phyloP scores from a whole-genome alignment of 2,113 vertebrate genomes.

The Hystrix cristata region DNA sequence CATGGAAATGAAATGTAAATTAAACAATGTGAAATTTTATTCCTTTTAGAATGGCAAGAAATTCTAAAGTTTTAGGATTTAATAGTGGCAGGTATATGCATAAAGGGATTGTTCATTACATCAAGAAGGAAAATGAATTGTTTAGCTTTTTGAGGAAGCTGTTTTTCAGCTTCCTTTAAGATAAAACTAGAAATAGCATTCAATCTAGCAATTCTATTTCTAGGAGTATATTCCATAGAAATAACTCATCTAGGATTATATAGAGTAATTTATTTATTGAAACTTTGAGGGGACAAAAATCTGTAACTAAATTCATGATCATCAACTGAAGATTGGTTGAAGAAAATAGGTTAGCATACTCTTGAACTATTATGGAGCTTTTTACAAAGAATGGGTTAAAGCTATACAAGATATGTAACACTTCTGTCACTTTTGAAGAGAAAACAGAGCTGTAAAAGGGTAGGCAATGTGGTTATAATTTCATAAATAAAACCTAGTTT shows the following conservation, averaged over 20 bases:
- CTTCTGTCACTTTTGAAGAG: neutral
- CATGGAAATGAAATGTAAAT: conserved; percentile 59
- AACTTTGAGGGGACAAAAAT: neutral
- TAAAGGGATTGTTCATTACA: neutral
- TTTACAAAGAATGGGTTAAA: neutral
- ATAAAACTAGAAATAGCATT: neutral
- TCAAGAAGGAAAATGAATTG: neutral
- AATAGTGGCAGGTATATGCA: neutral
- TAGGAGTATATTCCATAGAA: neutral
- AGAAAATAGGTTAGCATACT: neutral
- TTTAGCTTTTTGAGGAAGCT: neutral
- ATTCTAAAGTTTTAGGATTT: neutral
- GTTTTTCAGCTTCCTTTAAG: neutral
- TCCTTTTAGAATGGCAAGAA: neutral
- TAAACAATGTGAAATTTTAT: conserved; percentile 35
- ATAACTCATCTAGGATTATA: neutral
- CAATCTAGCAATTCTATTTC: neutral
- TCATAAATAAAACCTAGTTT: conserved; percentile 5
- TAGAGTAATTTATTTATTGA: neutral
- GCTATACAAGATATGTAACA: neutral
- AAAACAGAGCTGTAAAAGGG: neutral
- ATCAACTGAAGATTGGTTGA: neutral
- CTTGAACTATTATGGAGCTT: neutral
- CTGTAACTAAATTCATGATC: neutral
- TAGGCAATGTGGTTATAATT: neutral